A percentile compares a stretch with the other conserved stretches of the same genome.
Conservation (phyloP, 1,140 invertebrate genomes). For the Choristoneura fumiferana region DNA sequence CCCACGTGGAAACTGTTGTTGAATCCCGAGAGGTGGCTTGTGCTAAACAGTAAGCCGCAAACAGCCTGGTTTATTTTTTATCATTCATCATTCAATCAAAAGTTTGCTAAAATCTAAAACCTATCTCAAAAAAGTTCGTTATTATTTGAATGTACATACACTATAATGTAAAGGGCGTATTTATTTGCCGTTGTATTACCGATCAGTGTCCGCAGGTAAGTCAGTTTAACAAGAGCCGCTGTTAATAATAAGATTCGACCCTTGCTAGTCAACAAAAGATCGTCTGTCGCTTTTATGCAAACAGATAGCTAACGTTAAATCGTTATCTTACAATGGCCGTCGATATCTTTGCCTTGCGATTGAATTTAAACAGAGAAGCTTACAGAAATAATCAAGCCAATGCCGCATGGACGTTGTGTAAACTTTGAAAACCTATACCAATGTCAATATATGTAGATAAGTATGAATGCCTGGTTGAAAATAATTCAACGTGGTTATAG, state of each 20-base stretch:
- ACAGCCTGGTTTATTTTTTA: too few species aligned
- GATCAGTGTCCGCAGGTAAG: slow-evolving; percentile 50
- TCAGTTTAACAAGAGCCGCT: slow-evolving; percentile 58
- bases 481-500: neutral
- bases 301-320: slow-evolving; percentile 59
- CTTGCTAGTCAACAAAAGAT: slow-evolving; percentile 54
- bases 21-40: too few species aligned
- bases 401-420: slow-evolving; percentile 30
- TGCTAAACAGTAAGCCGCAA: too few species aligned
- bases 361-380: slow-evolving; percentile 43
- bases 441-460: slow-evolving; percentile 7
- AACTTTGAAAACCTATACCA: slow-evolving; percentile 21
- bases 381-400: slow-evolving; percentile 41
- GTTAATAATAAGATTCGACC: slow-evolving; percentile 56
- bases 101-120: too few species aligned
- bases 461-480: neutral
- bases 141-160: too few species aligned
- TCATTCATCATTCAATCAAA: too few species aligned
- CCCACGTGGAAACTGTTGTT: too few species aligned
- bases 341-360: slow-evolving; percentile 38
- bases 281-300: slow-evolving; percentile 64
- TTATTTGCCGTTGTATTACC: slow-evolving; percentile 33
- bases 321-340: slow-evolving; percentile 55
- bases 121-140: too few species aligned
- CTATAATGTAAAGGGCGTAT: slow-evolving; percentile 36